phyloP scores from a whole-genome alignment of 2,113 vertebrate species.

The Platanista minor region DNA sequence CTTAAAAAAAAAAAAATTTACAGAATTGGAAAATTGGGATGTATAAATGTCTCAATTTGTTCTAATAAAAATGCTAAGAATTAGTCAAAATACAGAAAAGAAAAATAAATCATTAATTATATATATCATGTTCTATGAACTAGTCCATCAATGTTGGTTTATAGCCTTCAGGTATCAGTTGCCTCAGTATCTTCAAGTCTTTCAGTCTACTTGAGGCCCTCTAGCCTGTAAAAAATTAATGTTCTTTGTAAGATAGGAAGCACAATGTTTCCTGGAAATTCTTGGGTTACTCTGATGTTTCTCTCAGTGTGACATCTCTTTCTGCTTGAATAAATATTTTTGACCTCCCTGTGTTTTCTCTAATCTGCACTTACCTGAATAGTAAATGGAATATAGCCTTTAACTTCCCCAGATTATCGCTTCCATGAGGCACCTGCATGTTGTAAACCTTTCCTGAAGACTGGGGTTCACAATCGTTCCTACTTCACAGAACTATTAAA shows the following conservation, averaged over 20 bases:
- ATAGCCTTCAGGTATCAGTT: background rate
- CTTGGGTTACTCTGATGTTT: background rate
- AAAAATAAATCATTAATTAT: background rate
- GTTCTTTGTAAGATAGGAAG: background rate
- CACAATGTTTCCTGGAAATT: background rate
- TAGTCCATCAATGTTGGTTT: background rate
- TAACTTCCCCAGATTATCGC: background rate
- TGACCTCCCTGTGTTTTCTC: background rate
- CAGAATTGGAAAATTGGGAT: background rate
- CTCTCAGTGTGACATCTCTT: background rate
- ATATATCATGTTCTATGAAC: background rate
- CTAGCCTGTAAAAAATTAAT: background rate
- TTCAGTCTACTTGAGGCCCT: background rate
- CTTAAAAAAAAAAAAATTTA: background rate
- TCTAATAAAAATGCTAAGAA: conserved; percentile 2
- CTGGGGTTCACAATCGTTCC: background rate
- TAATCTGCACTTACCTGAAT: background rate
- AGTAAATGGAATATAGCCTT: background rate
- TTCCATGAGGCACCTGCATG: background rate
- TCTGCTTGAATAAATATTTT: background rate
- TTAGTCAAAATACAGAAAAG: background rate
- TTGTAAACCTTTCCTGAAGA: background rate
- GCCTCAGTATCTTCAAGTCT: background rate
- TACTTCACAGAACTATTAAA: background rate
- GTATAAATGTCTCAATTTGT: background rate